Base-by-base conservation (phyloP, 64 coral and sea anemone genomes). In the Dendronephthya gigantea region DNA sequence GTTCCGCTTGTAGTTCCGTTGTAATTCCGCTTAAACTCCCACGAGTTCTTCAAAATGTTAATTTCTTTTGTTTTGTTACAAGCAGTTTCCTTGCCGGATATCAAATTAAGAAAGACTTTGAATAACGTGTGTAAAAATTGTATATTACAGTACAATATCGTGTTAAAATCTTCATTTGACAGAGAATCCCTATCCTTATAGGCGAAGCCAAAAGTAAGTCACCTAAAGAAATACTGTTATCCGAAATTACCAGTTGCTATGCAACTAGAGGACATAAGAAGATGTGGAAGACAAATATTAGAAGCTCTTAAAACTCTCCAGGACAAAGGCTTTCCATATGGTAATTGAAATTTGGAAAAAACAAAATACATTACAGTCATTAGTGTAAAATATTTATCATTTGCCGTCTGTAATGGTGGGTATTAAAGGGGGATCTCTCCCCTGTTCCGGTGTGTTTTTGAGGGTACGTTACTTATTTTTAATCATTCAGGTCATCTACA, bases 291-390 rank as follows among this genome's bases (percentile, higher is more conserved):
- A 83, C 91, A 97, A 83, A 97, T 97, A 58, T 88, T 97, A 91
- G 94, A 97, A 86, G 91, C 94, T 55, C 85, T 96, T 83, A 96
- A 96, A 50, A 92, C 90, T 85, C 88, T 96, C 56, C 92, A 96
- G 88, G 94, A 96, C 36, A 96, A 96, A 87, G 94, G 94, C 52
- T 90, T 93, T 59, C 94, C 94, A n/a, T 96, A 96, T 55, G 94
- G 94, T 96, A 84, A 86, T 90, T 27, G 41, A 45, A 45, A 45
- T 6, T 45, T 45, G 4, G 41, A 11, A 45, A 45, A 45, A 45
- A 45, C 11, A 45, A 45, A 11, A 6, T 45, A 6, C 11, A 45
- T 6, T 6, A 6, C 41, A 6, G 4, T 45, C 41, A 6, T 45
- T 45, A 45, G 4, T 45, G 41, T 6, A 45, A 6, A 45, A 45